Conservation (phyloP, 37 sponge, comb jelly and placozoan species). For the Hormiphora californensis region DNA sequence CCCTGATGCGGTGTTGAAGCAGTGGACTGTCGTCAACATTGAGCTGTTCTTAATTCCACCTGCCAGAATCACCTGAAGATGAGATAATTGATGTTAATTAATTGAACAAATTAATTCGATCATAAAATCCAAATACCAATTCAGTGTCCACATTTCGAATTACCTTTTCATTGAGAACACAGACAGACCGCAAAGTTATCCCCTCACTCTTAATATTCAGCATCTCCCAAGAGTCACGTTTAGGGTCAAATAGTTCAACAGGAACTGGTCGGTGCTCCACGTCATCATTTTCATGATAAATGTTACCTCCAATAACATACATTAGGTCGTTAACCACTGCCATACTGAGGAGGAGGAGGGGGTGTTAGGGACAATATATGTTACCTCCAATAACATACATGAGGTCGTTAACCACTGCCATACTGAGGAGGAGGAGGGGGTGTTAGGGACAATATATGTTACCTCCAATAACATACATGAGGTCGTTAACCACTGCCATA, state of each 20-base stretch:
- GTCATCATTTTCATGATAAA: constrained; percentile 45
- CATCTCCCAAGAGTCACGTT: constrained; percentile 43
- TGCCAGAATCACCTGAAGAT: constrained; percentile 22
- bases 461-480: constrained; percentile 48
- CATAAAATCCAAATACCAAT: no score
- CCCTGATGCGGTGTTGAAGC: constrained; percentile 30
- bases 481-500: constrained; percentile 46
- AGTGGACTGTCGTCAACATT: constrained; percentile 45
- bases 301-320: constrained; percentile 52
- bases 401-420: constrained; percentile 43
- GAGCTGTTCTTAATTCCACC: constrained; percentile 51
- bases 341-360: constrained; percentile 24
- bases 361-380: constrained; percentile 9
- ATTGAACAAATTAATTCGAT: neutral
- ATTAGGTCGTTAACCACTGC: constrained; percentile 44
- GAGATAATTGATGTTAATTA: neutral
- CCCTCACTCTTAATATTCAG: constrained; percentile 48
- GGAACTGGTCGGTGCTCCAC: constrained; percentile 51
- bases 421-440: constrained; percentile 5
- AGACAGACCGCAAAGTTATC: constrained; percentile 38
- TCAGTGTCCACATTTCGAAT: neutral
- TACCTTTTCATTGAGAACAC: constrained; percentile 42
- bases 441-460: constrained; percentile 43
- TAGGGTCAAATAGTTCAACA: constrained; percentile 23
- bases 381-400: constrained; percentile 52